Conservation (phyloP, 2,888 invertebrate species). For the Drosophila sordidapex region DNA sequence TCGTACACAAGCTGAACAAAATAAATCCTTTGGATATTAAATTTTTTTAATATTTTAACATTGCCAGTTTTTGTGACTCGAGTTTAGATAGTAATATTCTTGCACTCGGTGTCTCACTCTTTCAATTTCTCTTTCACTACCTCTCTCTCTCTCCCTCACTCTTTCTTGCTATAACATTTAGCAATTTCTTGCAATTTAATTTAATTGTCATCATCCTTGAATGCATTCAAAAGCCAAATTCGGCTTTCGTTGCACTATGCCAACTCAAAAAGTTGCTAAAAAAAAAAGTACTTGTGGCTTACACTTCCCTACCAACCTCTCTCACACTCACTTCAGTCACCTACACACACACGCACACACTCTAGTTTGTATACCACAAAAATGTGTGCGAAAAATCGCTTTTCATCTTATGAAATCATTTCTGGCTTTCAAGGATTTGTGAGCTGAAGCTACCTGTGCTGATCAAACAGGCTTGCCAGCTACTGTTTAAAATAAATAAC, state of each 20-base stretch:
- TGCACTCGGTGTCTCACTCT: background rate
- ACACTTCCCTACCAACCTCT: background rate
- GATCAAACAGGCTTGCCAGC: conserved; percentile 46
- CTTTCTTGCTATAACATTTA: background rate
- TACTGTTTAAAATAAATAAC: conserved; percentile 79
- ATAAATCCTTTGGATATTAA: background rate
- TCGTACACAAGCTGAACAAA: background rate
- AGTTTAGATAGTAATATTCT: no score
- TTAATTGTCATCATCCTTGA: conserved; percentile 55
- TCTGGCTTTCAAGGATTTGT: conserved; percentile 71
- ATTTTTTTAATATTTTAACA: background rate
- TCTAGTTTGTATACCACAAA: conserved; percentile 24
- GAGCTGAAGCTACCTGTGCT: conserved; percentile 46
- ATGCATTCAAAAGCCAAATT: conserved; percentile 36
- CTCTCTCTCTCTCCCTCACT: background rate
- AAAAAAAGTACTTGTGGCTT: conserved; percentile 46
- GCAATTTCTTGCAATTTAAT: conserved; percentile 24
- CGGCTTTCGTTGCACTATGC: conserved; percentile 41
- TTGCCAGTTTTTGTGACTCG: background rate
- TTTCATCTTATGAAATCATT: conserved; percentile 77
- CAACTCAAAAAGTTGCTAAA: conserved; percentile 45
- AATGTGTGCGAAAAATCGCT: conserved; percentile 61
- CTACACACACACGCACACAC: background rate
- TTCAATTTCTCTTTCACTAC: background rate
- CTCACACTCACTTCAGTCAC: background rate